phyloP scores from a whole-genome alignment of 1,140 invertebrate genomes.

The Microvelia longipes region DNA sequence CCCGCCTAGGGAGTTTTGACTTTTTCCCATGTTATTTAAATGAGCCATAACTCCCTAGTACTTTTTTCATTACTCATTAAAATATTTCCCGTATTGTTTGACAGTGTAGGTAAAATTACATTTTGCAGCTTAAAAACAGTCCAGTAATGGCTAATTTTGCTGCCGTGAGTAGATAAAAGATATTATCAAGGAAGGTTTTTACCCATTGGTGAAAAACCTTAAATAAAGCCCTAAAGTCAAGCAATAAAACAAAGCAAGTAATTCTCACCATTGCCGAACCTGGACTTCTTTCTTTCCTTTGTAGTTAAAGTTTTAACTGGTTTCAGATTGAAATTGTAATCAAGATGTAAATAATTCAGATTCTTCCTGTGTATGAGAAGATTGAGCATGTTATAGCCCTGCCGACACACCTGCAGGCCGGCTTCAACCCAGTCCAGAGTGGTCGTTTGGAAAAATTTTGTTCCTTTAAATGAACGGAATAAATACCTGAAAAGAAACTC shows the following conservation, averaged over 20 bases:
- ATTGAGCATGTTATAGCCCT: constrained; percentile 99
- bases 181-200: no score
- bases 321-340: constrained; percentile 99
- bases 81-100: no score
- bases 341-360: constrained; percentile 96
- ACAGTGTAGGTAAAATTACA: no score
- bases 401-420: constrained; percentile 91
- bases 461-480: constrained; percentile 97
- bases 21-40: no score
- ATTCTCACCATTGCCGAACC: constrained; percentile 84
- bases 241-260: neutral
- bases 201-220: no score
- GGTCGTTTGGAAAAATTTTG: constrained; percentile 99
- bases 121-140: no score
- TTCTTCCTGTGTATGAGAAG: constrained; percentile 98
- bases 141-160: no score
- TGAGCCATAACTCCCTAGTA: no score
- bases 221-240: no score
- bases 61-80: no score
- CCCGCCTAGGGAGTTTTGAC: no score
- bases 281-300: constrained; percentile 96
- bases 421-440: constrained; percentile 99
- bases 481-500: constrained; percentile 48
- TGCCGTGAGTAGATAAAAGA: no score
- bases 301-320: constrained; percentile 98